These are phyloP conservation scores for Lasioglossum morio DNA, from an alignment of 2,888 invertebrate species.

Conservation along the genomic window DNA sequence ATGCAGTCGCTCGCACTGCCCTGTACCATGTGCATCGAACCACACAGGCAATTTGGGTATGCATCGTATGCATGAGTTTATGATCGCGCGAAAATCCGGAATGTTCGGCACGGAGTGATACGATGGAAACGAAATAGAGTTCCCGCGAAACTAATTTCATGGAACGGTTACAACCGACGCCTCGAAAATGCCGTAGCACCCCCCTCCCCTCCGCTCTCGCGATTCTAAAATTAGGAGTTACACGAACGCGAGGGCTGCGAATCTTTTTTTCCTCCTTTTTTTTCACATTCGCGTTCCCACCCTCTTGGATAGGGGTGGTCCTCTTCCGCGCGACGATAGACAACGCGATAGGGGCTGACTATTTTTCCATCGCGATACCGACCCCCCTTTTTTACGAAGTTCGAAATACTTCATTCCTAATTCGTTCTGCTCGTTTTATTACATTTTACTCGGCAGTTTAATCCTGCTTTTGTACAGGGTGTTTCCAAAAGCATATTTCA, in stretches of 20 bases:
- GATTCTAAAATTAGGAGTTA: conserved; percentile 71
- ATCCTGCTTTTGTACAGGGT: background rate
- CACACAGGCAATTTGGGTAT: conserved; percentile 76
- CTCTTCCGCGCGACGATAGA: conserved; percentile 49
- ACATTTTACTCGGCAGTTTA: background rate
- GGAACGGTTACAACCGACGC: conserved; percentile 72
- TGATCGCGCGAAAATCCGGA: conserved; percentile 76
- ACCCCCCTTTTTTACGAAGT: background rate
- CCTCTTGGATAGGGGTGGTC: conserved; percentile 25
- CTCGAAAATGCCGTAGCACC: conserved; percentile 66
- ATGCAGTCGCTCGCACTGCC: conserved; percentile 77
- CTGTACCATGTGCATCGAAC: conserved; percentile 73
- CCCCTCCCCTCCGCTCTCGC: conserved; percentile 14
- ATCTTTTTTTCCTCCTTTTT: conserved; percentile 17
- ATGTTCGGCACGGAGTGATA: conserved; percentile 77
- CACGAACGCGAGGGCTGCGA: conserved; percentile 47
- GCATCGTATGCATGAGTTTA: conserved; percentile 76
- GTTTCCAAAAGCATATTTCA: background rate
- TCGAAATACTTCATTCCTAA: background rate
- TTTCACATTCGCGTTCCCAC: conserved; percentile 6
- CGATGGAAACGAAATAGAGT: conserved; percentile 75
- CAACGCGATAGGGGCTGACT: conserved; percentile 44
- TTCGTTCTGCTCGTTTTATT: background rate
- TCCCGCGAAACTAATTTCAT: conserved; percentile 74
- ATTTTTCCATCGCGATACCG: background rate